A percentile compares a stretch with the other conserved stretches of the same genome.
phyloP scores from a whole-genome alignment of 2,888 invertebrate genomes.

The Hyalella azteca region DNA sequence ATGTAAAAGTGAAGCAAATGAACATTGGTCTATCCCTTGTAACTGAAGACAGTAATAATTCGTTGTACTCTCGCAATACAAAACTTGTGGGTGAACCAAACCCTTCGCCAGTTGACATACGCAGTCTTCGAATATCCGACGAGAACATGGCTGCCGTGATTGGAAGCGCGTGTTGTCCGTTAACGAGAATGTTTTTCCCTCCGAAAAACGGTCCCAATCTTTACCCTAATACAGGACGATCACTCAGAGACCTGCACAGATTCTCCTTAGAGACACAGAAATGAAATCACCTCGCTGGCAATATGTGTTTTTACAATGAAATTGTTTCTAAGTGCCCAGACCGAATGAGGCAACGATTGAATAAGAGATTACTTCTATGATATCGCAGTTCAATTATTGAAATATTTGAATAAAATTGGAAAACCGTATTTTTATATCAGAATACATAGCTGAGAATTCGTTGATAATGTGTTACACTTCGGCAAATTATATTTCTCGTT shows the following conservation, averaged over 20 bases:
- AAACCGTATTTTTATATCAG: no score
- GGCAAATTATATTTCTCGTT: no score
- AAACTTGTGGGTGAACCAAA: neutral
- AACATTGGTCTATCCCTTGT: neutral
- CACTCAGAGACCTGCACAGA: no score
- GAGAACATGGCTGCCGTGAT: neutral
- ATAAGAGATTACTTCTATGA: neutral
- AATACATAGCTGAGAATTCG: no score
- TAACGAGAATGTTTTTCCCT: neutral
- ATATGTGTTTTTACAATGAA: neutral
- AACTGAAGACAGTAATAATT: neutral
- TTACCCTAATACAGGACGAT: neutral
- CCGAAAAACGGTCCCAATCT: neutral
- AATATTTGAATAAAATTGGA: no score
- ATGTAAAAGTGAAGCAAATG: neutral
- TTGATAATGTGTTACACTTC: no score
- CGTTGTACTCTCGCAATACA: neutral
- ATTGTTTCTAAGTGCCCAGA: neutral
- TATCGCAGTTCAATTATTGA: no score
- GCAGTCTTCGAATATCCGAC: neutral
- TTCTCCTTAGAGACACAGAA: no score
- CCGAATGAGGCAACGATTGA: neutral
- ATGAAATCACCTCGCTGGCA: neutral
- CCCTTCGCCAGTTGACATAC: neutral
- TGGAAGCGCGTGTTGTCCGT: conserved; percentile 13